phyloP scores from a whole-genome alignment of 2,888 invertebrate species.

The Andrena camellia region DNA sequence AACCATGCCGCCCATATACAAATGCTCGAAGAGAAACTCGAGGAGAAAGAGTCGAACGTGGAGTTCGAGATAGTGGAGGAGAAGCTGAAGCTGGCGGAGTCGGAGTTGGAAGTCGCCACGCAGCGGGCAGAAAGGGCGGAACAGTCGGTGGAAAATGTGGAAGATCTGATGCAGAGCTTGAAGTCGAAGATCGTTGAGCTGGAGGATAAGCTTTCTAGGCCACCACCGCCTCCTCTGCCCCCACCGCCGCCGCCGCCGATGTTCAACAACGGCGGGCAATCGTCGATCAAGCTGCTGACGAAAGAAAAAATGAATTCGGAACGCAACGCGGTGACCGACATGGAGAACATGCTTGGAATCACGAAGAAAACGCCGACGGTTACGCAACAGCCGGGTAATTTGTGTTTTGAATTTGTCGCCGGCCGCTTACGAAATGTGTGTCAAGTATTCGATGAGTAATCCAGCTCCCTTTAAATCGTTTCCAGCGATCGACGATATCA shows the following conservation, averaged over 20 bases:
- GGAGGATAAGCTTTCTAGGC: slow-evolving; percentile 72
- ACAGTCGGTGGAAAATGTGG: slow-evolving; percentile 82
- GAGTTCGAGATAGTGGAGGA: slow-evolving; percentile 90
- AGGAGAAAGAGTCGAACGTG: slow-evolving; percentile 89
- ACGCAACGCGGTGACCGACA: slow-evolving; percentile 84
- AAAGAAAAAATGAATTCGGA: slow-evolving; percentile 73
- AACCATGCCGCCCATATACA: slow-evolving; percentile 87
- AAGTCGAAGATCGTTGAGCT: slow-evolving; percentile 78
- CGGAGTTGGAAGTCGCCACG: slow-evolving; percentile 88
- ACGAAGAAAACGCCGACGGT: slow-evolving; percentile 86
- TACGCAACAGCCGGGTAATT: slow-evolving; percentile 87
- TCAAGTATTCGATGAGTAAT: neutral
- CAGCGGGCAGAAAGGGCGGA: slow-evolving; percentile 88
- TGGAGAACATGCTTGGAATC: slow-evolving; percentile 88
- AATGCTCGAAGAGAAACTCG: slow-evolving; percentile 88
- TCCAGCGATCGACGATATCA: slow-evolving; percentile 90
- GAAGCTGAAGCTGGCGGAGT: slow-evolving; percentile 89
- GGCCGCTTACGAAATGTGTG: neutral
- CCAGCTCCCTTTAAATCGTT: neutral
- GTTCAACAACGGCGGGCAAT: slow-evolving; percentile 50
- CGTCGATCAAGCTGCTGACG: slow-evolving; percentile 83
- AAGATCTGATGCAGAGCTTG: slow-evolving; percentile 72
- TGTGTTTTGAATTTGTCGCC: slow-evolving; percentile 11
- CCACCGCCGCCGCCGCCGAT: slow-evolving; percentile 85
- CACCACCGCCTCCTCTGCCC: slow-evolving; percentile 85